Conservation (phyloP, 2,888 invertebrate genomes). For the Plebejus melissa region DNA sequence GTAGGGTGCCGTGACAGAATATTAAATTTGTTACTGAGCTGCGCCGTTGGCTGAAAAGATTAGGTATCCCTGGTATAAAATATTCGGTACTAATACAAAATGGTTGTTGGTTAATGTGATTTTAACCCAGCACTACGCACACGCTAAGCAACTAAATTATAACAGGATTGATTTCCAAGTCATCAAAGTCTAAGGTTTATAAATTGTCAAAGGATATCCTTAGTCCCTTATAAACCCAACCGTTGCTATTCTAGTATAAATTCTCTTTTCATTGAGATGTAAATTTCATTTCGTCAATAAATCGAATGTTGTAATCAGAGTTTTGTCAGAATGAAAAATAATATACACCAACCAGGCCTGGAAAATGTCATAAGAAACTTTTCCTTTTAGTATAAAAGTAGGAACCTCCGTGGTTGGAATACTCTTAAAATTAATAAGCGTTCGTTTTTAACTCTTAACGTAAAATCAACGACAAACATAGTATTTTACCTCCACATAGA, state of each 20-base stretch:
- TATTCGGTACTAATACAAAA: not conserved
- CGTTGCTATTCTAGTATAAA: constrained; percentile 23
- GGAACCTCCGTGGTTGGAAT: not conserved
- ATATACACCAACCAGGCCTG: not conserved
- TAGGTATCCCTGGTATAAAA: no score
- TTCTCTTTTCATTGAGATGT: constrained; percentile 17
- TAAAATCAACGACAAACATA: no score
- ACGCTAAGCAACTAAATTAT: not conserved
- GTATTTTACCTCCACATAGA: no score
- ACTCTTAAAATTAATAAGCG: not conserved
- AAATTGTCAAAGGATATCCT: constrained; percentile 15
- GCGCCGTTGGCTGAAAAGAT: no score
- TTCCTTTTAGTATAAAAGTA: not conserved
- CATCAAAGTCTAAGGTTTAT: not conserved
- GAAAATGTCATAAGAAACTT: not conserved
- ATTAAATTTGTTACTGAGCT: no score
- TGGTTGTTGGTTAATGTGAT: no score
- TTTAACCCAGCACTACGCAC: not conserved
- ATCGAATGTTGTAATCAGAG: constrained; percentile 18
- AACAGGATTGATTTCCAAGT: constrained; percentile 3
- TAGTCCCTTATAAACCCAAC: constrained; percentile 15
- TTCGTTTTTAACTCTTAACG: no score
- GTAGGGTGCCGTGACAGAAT: no score
- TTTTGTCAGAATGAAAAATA: not conserved
- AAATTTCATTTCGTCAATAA: constrained; percentile 19